Conservation (phyloP, 2,888 invertebrate genomes). For the Calephelis perditalis region DNA sequence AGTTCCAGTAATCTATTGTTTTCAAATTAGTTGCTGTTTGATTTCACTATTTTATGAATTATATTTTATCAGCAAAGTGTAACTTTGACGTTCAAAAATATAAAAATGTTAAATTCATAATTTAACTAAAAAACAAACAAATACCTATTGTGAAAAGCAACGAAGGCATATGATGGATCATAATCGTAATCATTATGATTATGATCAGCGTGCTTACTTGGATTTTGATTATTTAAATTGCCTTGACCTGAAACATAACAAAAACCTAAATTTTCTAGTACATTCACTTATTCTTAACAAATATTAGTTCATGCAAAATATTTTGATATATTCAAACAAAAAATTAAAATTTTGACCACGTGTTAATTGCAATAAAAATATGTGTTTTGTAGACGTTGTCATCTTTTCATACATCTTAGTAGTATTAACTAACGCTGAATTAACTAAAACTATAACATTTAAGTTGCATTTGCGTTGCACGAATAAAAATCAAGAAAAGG, state of each 20-base stretch:
- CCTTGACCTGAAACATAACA: constrained; percentile 49
- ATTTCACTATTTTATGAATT: too few species aligned
- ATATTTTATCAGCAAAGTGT: too few species aligned
- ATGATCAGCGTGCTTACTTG: constrained; percentile 41
- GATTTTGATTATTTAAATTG: constrained; percentile 39
- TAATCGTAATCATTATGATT: constrained; percentile 80
- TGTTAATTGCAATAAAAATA: neutral
- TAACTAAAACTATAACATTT: constrained; percentile 13
- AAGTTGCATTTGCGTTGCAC: constrained; percentile 9
- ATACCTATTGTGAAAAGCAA: constrained; percentile 85
- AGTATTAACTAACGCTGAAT: constrained; percentile 1
- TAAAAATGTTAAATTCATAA: too few species aligned
- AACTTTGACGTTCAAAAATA: too few species aligned
- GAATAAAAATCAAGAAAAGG: constrained; percentile 17
- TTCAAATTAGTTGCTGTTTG: too few species aligned
- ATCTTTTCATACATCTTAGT: neutral
- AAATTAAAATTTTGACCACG: constrained; percentile 5
- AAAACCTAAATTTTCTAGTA: constrained; percentile 4
- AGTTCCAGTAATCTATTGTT: too few species aligned
- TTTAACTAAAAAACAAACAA: too few species aligned
- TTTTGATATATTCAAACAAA: neutral
- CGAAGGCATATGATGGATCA: constrained; percentile 88
- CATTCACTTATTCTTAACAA: neutral
- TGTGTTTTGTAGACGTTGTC: neutral
- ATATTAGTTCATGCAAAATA: constrained; percentile 10